A percentile compares a stretch with the other conserved stretches of the same genome.
Conservation (phyloP, 1,140 invertebrate genomes). For the Sipha flava region DNA sequence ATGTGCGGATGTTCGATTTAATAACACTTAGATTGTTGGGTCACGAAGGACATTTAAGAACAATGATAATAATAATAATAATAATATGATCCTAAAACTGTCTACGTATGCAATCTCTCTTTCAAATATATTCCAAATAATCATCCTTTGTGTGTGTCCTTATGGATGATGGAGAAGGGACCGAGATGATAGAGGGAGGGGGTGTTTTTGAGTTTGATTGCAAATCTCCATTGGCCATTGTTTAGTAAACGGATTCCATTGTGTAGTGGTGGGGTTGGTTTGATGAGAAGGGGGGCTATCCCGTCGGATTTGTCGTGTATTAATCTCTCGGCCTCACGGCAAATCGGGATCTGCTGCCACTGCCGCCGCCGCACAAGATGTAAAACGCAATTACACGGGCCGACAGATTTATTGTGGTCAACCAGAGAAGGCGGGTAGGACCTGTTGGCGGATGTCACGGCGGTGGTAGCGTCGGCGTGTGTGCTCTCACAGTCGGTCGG, state of each 20-base stretch:
- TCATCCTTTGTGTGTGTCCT: neutral
- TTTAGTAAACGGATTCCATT: slow-evolving; percentile 26
- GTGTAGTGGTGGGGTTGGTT: neutral
- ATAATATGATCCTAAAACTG: neutral
- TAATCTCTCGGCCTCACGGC: slow-evolving; percentile 30
- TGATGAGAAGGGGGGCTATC: neutral
- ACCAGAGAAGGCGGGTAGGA: neutral
- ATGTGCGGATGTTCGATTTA: neutral
- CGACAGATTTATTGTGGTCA: slow-evolving; percentile 30
- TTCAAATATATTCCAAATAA: neutral
- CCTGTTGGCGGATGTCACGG: slow-evolving; percentile 28
- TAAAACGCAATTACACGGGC: slow-evolving; percentile 31
- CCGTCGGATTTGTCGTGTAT: slow-evolving; percentile 29
- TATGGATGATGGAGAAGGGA: neutral
- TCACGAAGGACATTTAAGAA: neutral
- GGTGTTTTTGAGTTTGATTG: slow-evolving; percentile 6
- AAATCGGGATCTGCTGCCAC: neutral
- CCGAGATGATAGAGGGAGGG: neutral
- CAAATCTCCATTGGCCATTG: slow-evolving; percentile 10
- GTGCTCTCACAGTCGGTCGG: neutral
- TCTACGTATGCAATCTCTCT: neutral
- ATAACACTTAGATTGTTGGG: neutral
- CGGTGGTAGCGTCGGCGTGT: neutral
- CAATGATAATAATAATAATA: neutral
- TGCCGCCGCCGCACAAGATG: neutral